Percentiles rank a stretch among this genome's conserved stretches.
phyloP scores from a whole-genome alignment of 2,888 invertebrate genomes.

The Agrochola lychnidis region DNA sequence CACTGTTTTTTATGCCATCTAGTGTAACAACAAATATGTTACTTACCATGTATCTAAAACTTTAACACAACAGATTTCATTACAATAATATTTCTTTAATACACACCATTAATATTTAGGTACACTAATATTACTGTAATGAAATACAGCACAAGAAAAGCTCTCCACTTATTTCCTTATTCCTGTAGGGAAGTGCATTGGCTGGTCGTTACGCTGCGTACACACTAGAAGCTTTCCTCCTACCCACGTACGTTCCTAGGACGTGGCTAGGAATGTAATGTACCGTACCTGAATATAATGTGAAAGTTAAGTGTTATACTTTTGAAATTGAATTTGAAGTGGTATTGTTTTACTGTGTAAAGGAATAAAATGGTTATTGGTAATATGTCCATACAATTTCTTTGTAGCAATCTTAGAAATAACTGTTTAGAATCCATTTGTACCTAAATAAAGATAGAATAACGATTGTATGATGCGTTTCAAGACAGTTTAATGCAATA shows the following conservation, averaged over 20 bases:
- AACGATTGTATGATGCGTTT: too few relatives aligned
- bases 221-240: slow-evolving; percentile 43
- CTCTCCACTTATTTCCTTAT: slow-evolving; percentile 61
- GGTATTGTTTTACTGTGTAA: not conserved
- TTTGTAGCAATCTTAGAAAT: too few relatives aligned
- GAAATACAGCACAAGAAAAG: not conserved
- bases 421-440: too few relatives aligned
- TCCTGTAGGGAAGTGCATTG: slow-evolving; percentile 58
- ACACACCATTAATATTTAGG: too few relatives aligned
- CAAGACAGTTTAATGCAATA: not conserved
- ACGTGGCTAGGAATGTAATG: slow-evolving; percentile 59
- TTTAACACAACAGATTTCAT: too few relatives aligned
- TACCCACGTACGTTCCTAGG: slow-evolving; percentile 13
- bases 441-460: too few relatives aligned
- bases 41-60: too few relatives aligned
- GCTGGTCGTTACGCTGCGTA: slow-evolving; percentile 26
- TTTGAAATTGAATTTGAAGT: slow-evolving; percentile 34
- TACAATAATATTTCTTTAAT: too few relatives aligned
- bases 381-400: too few relatives aligned
- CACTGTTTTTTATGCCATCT: too few relatives aligned
- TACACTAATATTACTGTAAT: not conserved
- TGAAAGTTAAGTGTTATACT: slow-evolving; percentile 18
- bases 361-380: accelerated
- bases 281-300: slow-evolving; percentile 42
- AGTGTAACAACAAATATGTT: too few relatives aligned